A percentile compares a stretch with the other conserved stretches of the same genome.
Conservation (phyloP, 2,113 vertebrate species). For the Halichoerus grypus region DNA sequence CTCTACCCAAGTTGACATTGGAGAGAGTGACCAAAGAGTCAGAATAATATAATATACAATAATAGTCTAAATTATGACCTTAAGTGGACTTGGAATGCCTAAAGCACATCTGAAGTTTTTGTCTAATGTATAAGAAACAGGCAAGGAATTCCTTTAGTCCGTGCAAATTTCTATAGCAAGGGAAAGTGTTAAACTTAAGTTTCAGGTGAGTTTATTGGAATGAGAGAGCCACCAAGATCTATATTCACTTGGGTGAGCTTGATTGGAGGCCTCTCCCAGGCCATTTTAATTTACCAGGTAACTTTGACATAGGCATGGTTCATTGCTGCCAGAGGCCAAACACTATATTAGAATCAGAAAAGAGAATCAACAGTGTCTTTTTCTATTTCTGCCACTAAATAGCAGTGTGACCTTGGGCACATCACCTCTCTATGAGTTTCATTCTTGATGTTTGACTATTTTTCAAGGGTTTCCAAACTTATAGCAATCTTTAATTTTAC, state of each 20-base stretch:
- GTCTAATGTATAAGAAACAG: background rate
- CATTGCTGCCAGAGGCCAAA: background rate
- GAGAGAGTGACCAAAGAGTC: constrained; percentile 70
- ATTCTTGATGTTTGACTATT: background rate
- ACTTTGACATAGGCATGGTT: background rate
- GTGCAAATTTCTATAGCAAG: background rate
- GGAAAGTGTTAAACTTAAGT: background rate
- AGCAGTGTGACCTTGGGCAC: constrained; percentile 16
- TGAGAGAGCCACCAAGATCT: background rate
- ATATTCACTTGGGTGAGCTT: background rate
- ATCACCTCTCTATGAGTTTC: constrained; percentile 8
- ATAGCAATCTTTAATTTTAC: background rate
- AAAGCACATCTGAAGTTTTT: background rate
- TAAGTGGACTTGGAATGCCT: constrained; percentile 21
- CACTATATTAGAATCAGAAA: background rate
- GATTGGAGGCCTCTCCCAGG: background rate
- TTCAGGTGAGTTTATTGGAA: background rate
- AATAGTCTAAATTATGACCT: constrained; percentile 61
- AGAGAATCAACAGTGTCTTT: background rate
- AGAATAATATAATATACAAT: constrained; percentile 69
- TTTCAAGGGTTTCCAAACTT: constrained; percentile 4
- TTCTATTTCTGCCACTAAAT: background rate
- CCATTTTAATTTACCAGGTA: background rate
- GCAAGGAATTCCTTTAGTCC: background rate
- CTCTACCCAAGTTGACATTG: constrained; percentile 75